phyloP scores from a whole-genome alignment of 2,113 vertebrate species.

The Scatophagus argus region DNA sequence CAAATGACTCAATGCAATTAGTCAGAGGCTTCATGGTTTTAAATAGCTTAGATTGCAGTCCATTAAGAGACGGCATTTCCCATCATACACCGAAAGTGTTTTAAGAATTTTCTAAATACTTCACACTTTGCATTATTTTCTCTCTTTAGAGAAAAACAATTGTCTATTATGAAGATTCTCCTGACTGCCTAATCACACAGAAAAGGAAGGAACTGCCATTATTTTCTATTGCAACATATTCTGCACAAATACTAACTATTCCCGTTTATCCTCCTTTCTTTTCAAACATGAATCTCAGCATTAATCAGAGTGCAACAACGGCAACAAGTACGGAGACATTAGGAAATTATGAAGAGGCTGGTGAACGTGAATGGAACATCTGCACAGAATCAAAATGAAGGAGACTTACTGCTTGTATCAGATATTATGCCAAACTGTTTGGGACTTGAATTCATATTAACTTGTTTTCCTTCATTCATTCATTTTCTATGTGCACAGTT shows the following conservation, averaged over 20 bases:
- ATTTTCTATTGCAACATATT: slow-evolving; percentile 33
- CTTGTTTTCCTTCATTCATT: slow-evolving; percentile 4
- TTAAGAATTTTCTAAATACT: slow-evolving; percentile 51
- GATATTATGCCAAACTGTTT: slow-evolving; percentile 24
- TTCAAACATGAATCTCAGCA: slow-evolving; percentile 35
- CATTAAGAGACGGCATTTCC: slow-evolving; percentile 45
- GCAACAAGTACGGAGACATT: slow-evolving; percentile 20
- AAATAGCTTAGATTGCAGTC: slow-evolving; percentile 59
- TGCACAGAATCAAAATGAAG: slow-evolving; percentile 40
- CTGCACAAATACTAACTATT: slow-evolving; percentile 22
- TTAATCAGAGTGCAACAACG: slow-evolving; percentile 26
- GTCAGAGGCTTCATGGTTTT: slow-evolving; percentile 48
- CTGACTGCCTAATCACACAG: slow-evolving; percentile 47
- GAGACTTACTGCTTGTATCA: slow-evolving; percentile 6
- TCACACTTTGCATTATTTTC: slow-evolving; percentile 34
- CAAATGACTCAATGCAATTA: slow-evolving; percentile 48
- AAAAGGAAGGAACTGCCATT: slow-evolving; percentile 56
- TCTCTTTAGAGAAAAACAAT: slow-evolving; percentile 53
- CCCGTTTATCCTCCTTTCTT: slow-evolving; percentile 24
- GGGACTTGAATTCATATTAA: not conserved
- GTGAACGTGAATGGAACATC: slow-evolving; percentile 71
- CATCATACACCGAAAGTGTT: slow-evolving; percentile 55
- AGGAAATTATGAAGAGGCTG: slow-evolving; percentile 30
- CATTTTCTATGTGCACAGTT: slow-evolving; percentile 10
- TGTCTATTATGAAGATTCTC: slow-evolving; percentile 40